A percentile compares a stretch with the other conserved stretches of the same genome.
These are phyloP conservation scores for Mixornis gularis DNA, from an alignment of 2,113 vertebrate species.

Conservation along the genomic window DNA sequence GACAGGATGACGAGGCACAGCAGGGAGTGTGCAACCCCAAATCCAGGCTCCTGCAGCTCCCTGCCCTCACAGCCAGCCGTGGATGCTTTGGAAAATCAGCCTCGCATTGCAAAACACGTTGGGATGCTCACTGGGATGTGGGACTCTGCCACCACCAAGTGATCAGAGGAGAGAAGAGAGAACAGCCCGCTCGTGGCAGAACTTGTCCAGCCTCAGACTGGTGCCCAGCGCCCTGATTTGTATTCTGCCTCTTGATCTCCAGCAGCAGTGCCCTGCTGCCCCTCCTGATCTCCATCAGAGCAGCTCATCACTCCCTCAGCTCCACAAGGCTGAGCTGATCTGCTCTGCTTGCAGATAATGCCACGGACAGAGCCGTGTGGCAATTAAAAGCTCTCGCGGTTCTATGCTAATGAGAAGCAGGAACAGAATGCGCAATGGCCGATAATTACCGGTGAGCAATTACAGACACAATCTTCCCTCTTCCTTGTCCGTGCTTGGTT, in stretches of 20 bases:
- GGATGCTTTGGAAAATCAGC: not conserved
- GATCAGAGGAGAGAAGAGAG: not conserved
- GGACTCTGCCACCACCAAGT: slow-evolving; percentile 32
- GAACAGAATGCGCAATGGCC: not conserved
- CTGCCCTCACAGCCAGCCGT: accelerated
- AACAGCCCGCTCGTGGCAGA: not conserved
- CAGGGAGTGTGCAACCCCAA: accelerated
- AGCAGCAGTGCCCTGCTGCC: not conserved
- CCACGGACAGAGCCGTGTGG: not conserved
- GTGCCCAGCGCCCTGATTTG: not conserved
- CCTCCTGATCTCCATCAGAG: not conserved
- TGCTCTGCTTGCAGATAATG: not conserved
- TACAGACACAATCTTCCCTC: not conserved
- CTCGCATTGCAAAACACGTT: accelerated
- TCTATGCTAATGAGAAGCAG: not conserved
- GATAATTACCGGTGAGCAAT: not conserved
- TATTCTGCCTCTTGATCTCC: not conserved
- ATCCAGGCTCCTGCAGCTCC: not conserved
- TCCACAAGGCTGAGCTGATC: not conserved
- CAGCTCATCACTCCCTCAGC: not conserved
- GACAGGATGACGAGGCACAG: accelerated
- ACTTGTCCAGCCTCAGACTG: accelerated
- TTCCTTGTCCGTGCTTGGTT: not conserved
- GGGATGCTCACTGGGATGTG: not conserved
- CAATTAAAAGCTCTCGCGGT: not conserved